Conservation (phyloP, 2,797 vertebrate genomes). For the Sebastes ruberrimus region DNA sequence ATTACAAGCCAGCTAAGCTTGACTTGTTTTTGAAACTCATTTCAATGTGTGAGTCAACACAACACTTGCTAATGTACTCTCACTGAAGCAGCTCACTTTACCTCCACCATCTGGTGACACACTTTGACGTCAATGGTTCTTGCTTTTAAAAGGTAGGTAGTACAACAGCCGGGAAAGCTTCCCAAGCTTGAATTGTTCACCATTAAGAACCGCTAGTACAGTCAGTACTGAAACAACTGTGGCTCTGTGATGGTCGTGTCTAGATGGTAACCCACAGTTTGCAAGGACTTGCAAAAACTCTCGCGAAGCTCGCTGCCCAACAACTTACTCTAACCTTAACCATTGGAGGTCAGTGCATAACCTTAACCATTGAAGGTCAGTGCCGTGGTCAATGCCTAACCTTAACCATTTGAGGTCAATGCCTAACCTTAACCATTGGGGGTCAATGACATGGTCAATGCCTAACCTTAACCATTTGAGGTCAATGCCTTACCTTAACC, state of each 20-base stretch:
- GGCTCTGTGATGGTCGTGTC: not conserved
- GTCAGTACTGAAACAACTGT: not conserved
- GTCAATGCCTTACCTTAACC: rapidly evolving
- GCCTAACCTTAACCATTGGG: no score
- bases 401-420: rapidly evolving
- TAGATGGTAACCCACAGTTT: not conserved
- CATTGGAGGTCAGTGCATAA: no score
- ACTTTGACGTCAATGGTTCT: not conserved
- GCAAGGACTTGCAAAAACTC: not conserved
- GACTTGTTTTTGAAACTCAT: not conserved
- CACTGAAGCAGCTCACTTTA: not conserved
- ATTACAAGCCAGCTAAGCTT: not conserved
- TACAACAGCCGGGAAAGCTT: not conserved
- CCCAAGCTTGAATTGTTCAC: not conserved
- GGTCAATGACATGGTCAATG: no score
- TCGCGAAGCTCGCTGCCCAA: rapidly evolving
- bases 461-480: rapidly evolving
- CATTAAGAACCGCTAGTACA: not conserved
- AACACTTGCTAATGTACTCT: not conserved
- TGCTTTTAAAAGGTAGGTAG: not conserved
- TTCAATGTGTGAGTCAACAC: not conserved
- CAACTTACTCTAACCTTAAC: no score
- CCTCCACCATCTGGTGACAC: not conserved
- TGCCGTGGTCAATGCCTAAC: no score
- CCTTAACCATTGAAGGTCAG: no score